phyloP scores from a whole-genome alignment of 2,113 vertebrate genomes.

The Perca flavescens region DNA sequence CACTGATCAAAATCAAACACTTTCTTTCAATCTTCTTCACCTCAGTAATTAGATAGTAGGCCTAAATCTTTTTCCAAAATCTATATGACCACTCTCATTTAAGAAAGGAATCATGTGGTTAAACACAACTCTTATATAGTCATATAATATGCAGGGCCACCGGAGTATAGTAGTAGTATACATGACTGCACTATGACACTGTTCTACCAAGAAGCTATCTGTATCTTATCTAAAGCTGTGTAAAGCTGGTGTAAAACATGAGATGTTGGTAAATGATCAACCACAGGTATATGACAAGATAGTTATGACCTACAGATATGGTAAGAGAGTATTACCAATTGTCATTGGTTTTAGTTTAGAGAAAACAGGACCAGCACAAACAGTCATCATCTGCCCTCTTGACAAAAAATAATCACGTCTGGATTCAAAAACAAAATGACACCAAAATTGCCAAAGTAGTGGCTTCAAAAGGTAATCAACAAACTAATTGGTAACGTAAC shows the following conservation, averaged over 20 bases:
- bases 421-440: too few species aligned
- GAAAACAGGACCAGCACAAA: background rate
- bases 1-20: conserved; percentile 41
- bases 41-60: background rate
- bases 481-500: too few species aligned
- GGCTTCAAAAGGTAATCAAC: too few species aligned
- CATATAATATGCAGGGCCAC: background rate
- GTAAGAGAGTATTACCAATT: background rate
- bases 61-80: background rate
- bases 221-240: conserved; percentile 68
- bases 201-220: conserved; percentile 35
- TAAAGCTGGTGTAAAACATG: conserved; percentile 66
- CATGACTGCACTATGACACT: conserved; percentile 43
- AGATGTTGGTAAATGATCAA: conserved; percentile 73
- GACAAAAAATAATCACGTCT: too few species aligned
- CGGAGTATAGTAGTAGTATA: background rate
- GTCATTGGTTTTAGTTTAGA: background rate
- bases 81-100: background rate
- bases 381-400: too few species aligned
- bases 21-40: conserved; percentile 34
- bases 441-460: too few species aligned
- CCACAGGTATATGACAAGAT: conserved; percentile 17
- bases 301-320: too few species aligned
- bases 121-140: background rate
- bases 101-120: background rate